Evolutionary conservation across 1,140 invertebrate genomes (phyloP).

Genomic region (Nasonia vitripennis): DNA sequence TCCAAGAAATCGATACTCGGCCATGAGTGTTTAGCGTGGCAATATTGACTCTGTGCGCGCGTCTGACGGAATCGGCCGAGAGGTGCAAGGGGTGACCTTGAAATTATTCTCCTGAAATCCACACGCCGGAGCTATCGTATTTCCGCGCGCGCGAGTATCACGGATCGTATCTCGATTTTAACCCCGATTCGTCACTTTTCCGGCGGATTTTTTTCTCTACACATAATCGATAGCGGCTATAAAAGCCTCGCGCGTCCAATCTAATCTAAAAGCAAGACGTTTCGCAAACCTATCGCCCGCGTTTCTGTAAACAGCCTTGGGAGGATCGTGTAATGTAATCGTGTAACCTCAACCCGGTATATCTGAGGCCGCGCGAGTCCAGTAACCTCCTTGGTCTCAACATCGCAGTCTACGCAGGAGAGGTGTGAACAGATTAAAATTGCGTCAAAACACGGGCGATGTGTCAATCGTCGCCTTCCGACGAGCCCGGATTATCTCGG

Average conservation of each 20-base stretch:
- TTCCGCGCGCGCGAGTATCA: background rate
- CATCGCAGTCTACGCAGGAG: background rate
- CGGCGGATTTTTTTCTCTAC: background rate
- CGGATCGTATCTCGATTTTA: background rate
- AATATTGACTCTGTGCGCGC: background rate
- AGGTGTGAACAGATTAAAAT: slow-evolving; percentile 40
- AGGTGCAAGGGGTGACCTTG: background rate
- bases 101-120: background rate
- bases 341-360: background rate
- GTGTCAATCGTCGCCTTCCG: background rate
- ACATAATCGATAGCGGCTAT: background rate
- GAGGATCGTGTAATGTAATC: background rate
- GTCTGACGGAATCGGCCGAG: background rate
- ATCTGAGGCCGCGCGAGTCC: slow-evolving; percentile 22
- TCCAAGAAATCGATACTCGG: background rate
- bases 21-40: background rate
- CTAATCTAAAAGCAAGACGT: background rate
- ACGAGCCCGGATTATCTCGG: slow-evolving; percentile 6
- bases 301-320: background rate
- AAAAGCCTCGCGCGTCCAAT: background rate
- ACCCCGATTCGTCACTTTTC: background rate
- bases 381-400: slow-evolving; percentile 36
- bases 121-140: background rate
- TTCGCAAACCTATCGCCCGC: background rate
- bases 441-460: background rate